phyloP scores from a whole-genome alignment of 1,140 invertebrate species.

The Proctacanthus coquilletti region DNA sequence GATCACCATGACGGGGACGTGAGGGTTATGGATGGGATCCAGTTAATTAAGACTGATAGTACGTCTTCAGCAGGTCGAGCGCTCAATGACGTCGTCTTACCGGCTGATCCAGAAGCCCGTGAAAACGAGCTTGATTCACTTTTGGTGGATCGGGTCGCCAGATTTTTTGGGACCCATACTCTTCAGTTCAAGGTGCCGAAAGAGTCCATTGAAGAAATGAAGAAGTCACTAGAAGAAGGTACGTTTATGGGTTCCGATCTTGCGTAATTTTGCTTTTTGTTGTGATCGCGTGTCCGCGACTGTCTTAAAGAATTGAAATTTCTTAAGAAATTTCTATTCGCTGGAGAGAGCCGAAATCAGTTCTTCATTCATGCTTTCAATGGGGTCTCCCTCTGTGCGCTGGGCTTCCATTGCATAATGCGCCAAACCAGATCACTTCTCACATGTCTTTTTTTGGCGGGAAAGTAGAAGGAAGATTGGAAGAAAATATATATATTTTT shows the following conservation, averaged over 20 bases:
- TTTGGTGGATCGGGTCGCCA: conserved; percentile 51
- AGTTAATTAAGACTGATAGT: conserved; percentile 46
- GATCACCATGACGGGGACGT: conserved; percentile 40
- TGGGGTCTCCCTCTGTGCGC: no score
- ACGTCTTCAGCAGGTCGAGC: conserved; percentile 36
- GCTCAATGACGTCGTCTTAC: conserved; percentile 35
- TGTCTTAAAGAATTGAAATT: no score
- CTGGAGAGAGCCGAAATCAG: no score
- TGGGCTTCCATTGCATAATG: no score
- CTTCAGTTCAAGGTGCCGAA: conserved; percentile 60
- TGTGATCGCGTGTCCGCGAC: no score
- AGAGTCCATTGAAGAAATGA: conserved; percentile 47
- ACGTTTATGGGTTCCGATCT: conserved; percentile 20
- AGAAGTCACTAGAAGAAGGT: conserved; percentile 48
- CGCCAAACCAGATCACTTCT: no score
- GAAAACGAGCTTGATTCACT: conserved; percentile 63
- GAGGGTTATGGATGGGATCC: conserved; percentile 48
- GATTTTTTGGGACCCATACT: conserved; percentile 61
- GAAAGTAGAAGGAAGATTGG: no score
- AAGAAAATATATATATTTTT: no score
- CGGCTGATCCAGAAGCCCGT: conserved; percentile 49
- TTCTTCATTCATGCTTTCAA: no score
- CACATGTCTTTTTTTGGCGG: no score
- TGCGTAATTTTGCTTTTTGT: no score
- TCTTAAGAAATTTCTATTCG: no score